Conservation (phyloP, 2,113 vertebrate species). For the Gavia stellata region DNA sequence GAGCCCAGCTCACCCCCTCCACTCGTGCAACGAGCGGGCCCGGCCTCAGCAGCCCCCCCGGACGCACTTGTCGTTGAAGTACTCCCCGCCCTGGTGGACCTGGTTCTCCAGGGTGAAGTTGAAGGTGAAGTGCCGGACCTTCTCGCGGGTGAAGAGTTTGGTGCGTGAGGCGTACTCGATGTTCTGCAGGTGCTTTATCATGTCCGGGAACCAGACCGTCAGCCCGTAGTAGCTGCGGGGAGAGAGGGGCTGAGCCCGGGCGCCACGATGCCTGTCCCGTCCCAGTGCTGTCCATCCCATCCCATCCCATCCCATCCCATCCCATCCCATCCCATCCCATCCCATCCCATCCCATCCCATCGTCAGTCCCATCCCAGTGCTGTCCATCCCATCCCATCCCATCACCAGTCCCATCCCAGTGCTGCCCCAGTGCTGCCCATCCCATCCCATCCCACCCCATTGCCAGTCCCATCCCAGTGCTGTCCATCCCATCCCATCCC, state of each 20-base stretch:
- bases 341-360: neutral
- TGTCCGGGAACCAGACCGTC: slow-evolving; percentile 97
- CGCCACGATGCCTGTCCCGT: accelerated
- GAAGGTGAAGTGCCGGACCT: slow-evolving; percentile 90
- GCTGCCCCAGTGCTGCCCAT: too few relatives aligned
- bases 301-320: too few relatives aligned
- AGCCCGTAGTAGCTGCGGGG: slow-evolving; percentile 88
- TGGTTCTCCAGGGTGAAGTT: slow-evolving; percentile 99
- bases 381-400: accelerated
- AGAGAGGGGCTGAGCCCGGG: neutral
- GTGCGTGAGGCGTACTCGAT: slow-evolving; percentile 89
- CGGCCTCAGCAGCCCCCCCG: neutral
- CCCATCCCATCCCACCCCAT: neutral
- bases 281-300: accelerated
- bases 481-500: neutral
- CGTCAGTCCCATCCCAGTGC: neutral
- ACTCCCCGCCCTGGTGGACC: slow-evolving; percentile 90
- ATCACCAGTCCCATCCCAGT: neutral
- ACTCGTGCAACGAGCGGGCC: neutral
- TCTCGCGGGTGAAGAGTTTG: slow-evolving; percentile 88
- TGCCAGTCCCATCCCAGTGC: neutral
- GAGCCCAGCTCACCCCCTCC: neutral
- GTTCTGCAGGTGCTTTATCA: slow-evolving; percentile 95
- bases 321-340: accelerated
- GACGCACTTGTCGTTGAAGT: slow-evolving; percentile 92